These are phyloP conservation scores for Parotocinclus haroldoi DNA, from an alignment of 2,797 vertebrate species.

Conservation along the genomic window DNA sequence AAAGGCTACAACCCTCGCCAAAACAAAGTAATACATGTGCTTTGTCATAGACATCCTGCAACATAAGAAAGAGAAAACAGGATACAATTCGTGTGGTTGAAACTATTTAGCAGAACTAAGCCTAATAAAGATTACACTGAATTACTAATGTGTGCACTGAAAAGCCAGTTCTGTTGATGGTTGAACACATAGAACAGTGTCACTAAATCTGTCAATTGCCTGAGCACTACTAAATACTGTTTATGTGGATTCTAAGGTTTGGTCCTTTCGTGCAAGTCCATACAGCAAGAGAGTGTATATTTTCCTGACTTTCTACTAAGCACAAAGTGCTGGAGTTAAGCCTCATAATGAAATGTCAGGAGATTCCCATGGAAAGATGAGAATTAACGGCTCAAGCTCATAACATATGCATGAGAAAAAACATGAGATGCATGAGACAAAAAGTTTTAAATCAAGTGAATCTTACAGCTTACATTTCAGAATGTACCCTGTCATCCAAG, in stretches of 20 bases:
- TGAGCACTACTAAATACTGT: conserved; percentile 12
- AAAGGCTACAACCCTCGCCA: too few relatives aligned
- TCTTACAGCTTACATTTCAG: conserved; percentile 28
- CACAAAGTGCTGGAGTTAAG: neutral
- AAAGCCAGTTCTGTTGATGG: conserved; percentile 1
- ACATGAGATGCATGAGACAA: conserved; percentile 27
- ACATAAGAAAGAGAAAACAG: too few relatives aligned
- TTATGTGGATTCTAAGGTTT: neutral
- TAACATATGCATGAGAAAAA: neutral
- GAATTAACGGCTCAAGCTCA: neutral
- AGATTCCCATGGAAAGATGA: conserved; percentile 19
- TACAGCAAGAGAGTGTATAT: neutral
- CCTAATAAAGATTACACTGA: too few relatives aligned
- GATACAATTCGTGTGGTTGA: too few relatives aligned
- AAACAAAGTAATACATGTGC: too few relatives aligned
- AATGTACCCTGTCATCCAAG: conserved; percentile 38
- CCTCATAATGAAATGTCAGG: neutral
- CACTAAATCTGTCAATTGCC: neutral
- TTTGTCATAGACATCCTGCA: too few relatives aligned
- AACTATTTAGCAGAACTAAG: too few relatives aligned
- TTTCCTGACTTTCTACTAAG: too few relatives aligned
- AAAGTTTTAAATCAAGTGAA: neutral
- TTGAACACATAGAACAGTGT: conserved; percentile 1
- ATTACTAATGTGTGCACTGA: too few relatives aligned
- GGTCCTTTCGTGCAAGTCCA: neutral